Evolutionary conservation across 2,888 invertebrate genomes (phyloP).

Genomic region (Rhaphigaster nebulosa): DNA sequence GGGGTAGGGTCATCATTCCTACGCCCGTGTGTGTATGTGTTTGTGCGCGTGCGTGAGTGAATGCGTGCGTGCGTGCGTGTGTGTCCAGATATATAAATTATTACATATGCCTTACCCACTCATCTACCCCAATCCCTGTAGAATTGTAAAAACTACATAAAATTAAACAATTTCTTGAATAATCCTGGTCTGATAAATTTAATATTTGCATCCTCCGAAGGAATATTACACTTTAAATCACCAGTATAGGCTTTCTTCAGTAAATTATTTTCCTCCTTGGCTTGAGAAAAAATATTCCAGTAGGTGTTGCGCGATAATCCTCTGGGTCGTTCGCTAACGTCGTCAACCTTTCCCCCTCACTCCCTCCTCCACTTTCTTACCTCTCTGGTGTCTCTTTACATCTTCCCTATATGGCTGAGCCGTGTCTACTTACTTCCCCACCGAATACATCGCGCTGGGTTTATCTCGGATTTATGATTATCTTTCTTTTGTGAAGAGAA

Average conservation of each 20-base stretch:
- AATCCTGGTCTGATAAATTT: too few relatives aligned
- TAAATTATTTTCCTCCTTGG: background rate
- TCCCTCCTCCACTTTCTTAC: background rate
- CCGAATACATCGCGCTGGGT: background rate
- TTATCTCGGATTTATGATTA: background rate
- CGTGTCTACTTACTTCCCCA: background rate
- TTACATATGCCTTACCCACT: too few relatives aligned
- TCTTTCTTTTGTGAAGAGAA: constrained; percentile 61
- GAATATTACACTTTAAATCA: too few relatives aligned
- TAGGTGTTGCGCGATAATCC: background rate
- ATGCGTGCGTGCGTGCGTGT: too few relatives aligned
- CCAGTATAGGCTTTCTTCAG: background rate
- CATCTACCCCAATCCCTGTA: too few relatives aligned
- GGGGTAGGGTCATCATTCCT: too few relatives aligned
- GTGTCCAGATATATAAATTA: too few relatives aligned
- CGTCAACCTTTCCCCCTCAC: background rate
- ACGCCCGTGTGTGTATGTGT: too few relatives aligned
- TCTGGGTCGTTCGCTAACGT: background rate
- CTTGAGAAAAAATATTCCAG: background rate
- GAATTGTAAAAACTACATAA: too few relatives aligned
- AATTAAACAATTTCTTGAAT: too few relatives aligned
- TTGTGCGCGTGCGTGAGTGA: too few relatives aligned
- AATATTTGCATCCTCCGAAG: background rate
- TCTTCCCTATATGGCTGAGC: background rate
- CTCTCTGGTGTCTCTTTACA: background rate